Conservation (phyloP, 1,140 invertebrate genomes). For the Luehdorfia chinensis region DNA sequence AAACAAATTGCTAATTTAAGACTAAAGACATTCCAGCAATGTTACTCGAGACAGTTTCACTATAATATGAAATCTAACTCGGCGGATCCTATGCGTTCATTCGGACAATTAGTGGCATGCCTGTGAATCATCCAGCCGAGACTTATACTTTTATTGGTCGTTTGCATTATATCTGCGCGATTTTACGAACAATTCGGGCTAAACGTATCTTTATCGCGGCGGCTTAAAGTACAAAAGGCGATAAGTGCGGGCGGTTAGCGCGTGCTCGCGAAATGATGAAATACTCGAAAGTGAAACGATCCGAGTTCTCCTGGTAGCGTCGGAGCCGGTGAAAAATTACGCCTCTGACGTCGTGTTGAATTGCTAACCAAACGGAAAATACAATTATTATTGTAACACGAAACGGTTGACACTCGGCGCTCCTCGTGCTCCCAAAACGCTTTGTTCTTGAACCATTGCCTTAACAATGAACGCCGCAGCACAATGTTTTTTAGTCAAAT, state of each 20-base stretch:
- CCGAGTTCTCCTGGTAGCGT: slow-evolving; percentile 28
- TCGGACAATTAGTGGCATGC: slow-evolving; percentile 65
- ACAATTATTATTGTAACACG: neutral
- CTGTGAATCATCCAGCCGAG: slow-evolving; percentile 62
- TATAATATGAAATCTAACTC: slow-evolving; percentile 58
- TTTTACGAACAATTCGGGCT: slow-evolving; percentile 27
- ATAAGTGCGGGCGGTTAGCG: slow-evolving; percentile 18
- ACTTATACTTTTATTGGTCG: slow-evolving; percentile 59
- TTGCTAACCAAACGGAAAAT: slow-evolving; percentile 28
- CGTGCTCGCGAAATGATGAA: no score
- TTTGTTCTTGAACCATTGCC: neutral
- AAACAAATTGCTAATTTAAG: slow-evolving; percentile 5
- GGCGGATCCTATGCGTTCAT: slow-evolving; percentile 48
- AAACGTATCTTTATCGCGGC: slow-evolving; percentile 34
- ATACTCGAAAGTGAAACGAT: slow-evolving; percentile 38
- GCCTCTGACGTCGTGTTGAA: slow-evolving; percentile 33
- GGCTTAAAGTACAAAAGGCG: slow-evolving; percentile 32
- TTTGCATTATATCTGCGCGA: slow-evolving; percentile 53
- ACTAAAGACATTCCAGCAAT: slow-evolving; percentile 15
- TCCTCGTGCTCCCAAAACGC: no score
- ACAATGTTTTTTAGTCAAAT: slow-evolving; percentile 1
- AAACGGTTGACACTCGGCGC: neutral
- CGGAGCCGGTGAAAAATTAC: slow-evolving; percentile 33
- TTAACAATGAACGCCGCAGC: neutral
- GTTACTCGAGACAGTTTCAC: slow-evolving; percentile 45